Conservation (phyloP, 2,113 vertebrate species). For the Pterophyllum scalare region DNA sequence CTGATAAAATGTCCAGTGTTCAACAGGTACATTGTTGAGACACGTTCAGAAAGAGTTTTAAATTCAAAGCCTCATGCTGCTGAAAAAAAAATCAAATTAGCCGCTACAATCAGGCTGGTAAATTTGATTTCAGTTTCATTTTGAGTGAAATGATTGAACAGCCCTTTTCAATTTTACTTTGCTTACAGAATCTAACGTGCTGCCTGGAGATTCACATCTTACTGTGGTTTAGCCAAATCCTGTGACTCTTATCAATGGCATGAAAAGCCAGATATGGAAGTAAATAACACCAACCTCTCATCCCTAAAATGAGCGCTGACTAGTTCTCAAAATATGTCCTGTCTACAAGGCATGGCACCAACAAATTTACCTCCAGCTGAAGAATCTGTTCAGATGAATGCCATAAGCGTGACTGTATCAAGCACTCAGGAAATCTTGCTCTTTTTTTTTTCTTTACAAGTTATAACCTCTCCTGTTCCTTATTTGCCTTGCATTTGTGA, state of each 20-base stretch:
- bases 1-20: background rate
- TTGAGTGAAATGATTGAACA: slow-evolving; percentile 16
- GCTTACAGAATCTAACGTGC: slow-evolving; percentile 9
- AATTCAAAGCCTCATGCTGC: background rate
- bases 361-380: slow-evolving; percentile 48
- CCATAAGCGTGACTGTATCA: slow-evolving; percentile 70
- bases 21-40: background rate
- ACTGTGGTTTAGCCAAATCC: slow-evolving; percentile 55
- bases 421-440: slow-evolving; percentile 62
- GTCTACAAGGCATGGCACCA: slow-evolving; percentile 67
- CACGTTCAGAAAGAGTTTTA: background rate
- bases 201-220: background rate
- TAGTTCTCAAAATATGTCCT: slow-evolving; percentile 72
- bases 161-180: slow-evolving; percentile 31
- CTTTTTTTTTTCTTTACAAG: background rate
- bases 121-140: slow-evolving; percentile 32
- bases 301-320: slow-evolving; percentile 64
- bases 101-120: background rate
- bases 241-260: slow-evolving; percentile 67
- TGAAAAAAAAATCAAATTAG: background rate
- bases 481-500: slow-evolving; percentile 39
- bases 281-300: slow-evolving; percentile 46
- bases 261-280: slow-evolving; percentile 54
- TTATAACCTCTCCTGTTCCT: slow-evolving; percentile 9
- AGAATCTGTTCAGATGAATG: slow-evolving; percentile 55